Evolutionary conservation across 2,113 vertebrate genomes (phyloP), one percentile per base, ranked within the genome.

Genomic region (Paratilapia polleni): DNA sequence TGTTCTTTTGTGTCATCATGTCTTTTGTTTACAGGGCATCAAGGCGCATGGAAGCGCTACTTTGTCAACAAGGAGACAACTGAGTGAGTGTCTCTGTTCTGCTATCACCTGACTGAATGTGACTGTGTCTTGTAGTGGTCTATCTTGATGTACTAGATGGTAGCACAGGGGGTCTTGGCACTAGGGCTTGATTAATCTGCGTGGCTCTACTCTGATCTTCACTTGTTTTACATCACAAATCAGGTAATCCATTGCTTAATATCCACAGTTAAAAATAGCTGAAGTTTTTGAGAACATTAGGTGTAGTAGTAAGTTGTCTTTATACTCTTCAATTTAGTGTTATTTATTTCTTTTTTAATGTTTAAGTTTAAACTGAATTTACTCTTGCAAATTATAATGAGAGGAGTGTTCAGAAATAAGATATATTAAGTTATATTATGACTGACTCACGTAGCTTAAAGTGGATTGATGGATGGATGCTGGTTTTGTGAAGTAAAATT

Each of bases 1-100:
- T 88, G 80, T 80, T 87, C 54, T 91, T 73, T 80, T 94, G 81
- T 92, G 82, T 94, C 92, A 93, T 91, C 89, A 77, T 94, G 59
- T 94, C 82, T 94, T 95, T 80, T 94, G 87, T 93, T 95, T 93
- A 80, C 93, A 95, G 93, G 94, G 93, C 91, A 88, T 89, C 94
- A 94, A 88, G 93, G 93, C 92, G 87, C 93, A 94, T 7, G 90
- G 92, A 90, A 94, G 93, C 87, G 91, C 92, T 86, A 86, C 89
- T 86, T 82, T 95, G 81, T 94, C 94, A 13, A 92, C 94, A 93
- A 91, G 93, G 93, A 95, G 93, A 94, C 94, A 89, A 84, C 84
- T 93, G 82, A 94, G 94, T 95, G 94, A 95, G 94, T 95, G 93
- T 92, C 91, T 94, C 83, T 93, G 93, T 93, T 94, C 91, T 93